These are phyloP conservation scores for Drosophila cardini DNA, from an alignment of 1,140 invertebrate species.

Conservation along the genomic window DNA sequence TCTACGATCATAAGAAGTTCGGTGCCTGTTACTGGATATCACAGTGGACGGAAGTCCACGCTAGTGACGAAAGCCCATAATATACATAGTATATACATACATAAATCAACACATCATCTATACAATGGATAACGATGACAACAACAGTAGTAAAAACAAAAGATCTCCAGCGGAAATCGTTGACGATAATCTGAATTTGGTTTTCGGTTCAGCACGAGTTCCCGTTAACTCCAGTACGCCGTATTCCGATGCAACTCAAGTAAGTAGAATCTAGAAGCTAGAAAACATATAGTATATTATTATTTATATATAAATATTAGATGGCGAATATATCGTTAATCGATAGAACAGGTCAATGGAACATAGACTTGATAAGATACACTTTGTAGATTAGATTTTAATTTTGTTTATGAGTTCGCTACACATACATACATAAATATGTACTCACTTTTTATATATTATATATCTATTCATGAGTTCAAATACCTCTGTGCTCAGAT, in stretches of 20 bases:
- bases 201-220: conserved; percentile 94
- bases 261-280: conserved; percentile 85
- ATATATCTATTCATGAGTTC: conserved; percentile 10
- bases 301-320: neutral
- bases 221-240: conserved; percentile 96
- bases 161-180: conserved; percentile 65
- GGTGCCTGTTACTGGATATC: conserved; percentile 59
- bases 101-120: conserved; percentile 9
- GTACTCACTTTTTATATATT: conserved; percentile 9
- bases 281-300: neutral
- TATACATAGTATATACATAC: conserved; percentile 28
- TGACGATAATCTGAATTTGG: conserved; percentile 49
- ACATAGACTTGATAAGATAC: conserved; percentile 17
- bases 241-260: conserved; percentile 98
- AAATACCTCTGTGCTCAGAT: conserved; percentile 3
- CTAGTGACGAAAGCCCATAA: neutral
- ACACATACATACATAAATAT: conserved; percentile 17
- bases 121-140: conserved; percentile 46
- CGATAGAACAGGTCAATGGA: conserved; percentile 22
- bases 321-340: conserved; percentile 9
- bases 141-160: conserved; percentile 49
- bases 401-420: conserved; percentile 13
- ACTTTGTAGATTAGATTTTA: conserved; percentile 31
- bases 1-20: conserved; percentile 49
- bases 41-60: too few species aligned